Percentiles rank a stretch among this genome's conserved stretches.
Conservation (phyloP, 1,140 invertebrate genomes). For the Pseudachorutes palmiensis region DNA sequence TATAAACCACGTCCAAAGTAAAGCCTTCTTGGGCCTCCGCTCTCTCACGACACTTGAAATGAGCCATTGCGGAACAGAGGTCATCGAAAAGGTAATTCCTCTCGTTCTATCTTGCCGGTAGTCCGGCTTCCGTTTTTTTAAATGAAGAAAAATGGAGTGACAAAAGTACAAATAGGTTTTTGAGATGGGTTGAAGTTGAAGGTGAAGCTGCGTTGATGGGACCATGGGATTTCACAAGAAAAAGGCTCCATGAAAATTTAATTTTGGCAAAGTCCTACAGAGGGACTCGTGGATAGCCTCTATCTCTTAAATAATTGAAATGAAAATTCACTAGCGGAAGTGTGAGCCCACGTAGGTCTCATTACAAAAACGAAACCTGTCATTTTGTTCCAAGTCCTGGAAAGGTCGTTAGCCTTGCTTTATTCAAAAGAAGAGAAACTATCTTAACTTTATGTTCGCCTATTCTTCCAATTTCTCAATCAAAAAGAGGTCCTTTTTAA, state of each 20-base stretch:
- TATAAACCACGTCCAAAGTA: slow-evolving; percentile 58
- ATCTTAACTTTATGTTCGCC: no score
- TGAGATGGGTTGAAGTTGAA: neutral
- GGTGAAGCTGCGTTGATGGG: neutral
- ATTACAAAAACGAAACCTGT: no score
- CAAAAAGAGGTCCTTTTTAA: no score
- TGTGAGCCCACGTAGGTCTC: neutral
- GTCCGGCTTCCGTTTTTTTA: neutral
- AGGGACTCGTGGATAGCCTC: neutral
- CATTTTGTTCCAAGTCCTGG: no score
- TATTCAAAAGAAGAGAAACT: no score
- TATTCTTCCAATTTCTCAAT: no score
- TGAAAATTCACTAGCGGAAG: neutral
- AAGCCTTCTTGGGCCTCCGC: slow-evolving; percentile 65
- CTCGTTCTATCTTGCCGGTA: neutral
- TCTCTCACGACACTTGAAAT: slow-evolving; percentile 72
- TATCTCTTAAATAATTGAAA: neutral
- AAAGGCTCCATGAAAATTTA: neutral
- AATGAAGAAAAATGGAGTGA: neutral
- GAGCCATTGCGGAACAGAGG: slow-evolving; percentile 65
- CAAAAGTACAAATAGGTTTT: neutral
- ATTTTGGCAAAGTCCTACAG: neutral
- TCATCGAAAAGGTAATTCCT: slow-evolving; percentile 53
- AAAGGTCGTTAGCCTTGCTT: no score
- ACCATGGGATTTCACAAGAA: neutral